Evolutionary conservation across 2,797 vertebrate species (phyloP), one percentile per base, ranked within the genome.

Genomic region (Falco naumanni): DNA sequence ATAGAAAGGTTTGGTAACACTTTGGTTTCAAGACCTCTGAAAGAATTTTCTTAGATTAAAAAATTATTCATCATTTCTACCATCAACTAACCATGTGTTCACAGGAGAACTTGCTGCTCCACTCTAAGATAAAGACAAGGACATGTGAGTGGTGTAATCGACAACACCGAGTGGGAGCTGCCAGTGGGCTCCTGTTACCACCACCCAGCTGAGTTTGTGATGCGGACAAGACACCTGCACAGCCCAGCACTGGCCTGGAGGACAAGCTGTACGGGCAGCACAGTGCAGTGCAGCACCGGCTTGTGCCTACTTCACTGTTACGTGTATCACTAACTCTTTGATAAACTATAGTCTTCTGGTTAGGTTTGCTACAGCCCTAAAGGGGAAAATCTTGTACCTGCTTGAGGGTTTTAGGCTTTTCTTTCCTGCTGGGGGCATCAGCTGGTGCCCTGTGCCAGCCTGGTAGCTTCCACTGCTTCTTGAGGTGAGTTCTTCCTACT

Each of bases 81-180:
- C 15, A 4, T 66, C 66, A 87, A 61, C 57, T 1, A 6, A 37
- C 26, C 7, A 3, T 22, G 48, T 14, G 51, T 37, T 91, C 76
- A 90, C 50, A 31, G 15, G 71, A 92, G 63, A 91, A 63, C 63
- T 48, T 66, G 39, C 34, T 70, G 39, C 51, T 89, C 15, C 8
- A 9, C 24, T 70, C 41, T 22, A 39, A 79, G 95, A 85, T 87
- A 89, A 72, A 39, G 54, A 34, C 56, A 84, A 92, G 91, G 87
- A 41, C 47, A 66, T 1, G 21, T 56, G 66, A 54, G 21, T 70
- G 15, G 66, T 82, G 51, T 19, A 70, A 57, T 11, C 1, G 0
- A 28, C 54, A 54, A 41, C 26, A 79, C 0, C 0, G 3, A 66
- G 84, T 76, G 78, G 91, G 89, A 97, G 87, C 71, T 87, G 91